Evolutionary conservation across 1,140 invertebrate genomes (phyloP).

Genomic region (Heliothis subflexa): DNA sequence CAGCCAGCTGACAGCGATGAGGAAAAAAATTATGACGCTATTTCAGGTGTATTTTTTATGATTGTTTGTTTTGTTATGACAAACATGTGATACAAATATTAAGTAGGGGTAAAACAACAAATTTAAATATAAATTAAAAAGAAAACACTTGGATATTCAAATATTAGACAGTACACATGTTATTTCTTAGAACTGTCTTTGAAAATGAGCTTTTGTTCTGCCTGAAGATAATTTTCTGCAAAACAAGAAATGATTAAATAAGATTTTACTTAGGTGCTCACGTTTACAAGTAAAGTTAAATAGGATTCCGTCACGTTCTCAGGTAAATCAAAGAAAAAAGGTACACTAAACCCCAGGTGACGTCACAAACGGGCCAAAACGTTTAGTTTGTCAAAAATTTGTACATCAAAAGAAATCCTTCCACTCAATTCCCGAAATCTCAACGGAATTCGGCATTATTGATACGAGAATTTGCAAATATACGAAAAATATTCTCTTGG

Average conservation of each 20-base stretch:
- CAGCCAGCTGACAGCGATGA: too few species aligned
- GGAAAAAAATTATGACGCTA: too few species aligned
- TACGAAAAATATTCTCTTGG: constrained; percentile 50
- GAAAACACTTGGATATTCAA: too few species aligned
- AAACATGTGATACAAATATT: too few species aligned
- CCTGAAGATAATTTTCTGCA: too few species aligned
- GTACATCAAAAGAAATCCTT: constrained; percentile 30
- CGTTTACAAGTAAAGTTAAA: background rate
- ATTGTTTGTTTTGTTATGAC: too few species aligned
- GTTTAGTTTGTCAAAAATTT: constrained; percentile 38
- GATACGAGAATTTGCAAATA: constrained; percentile 54
- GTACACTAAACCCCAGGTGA: background rate
- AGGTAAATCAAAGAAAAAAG: constrained; percentile 19
- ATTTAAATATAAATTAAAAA: too few species aligned
- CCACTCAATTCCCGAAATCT: constrained; percentile 30
- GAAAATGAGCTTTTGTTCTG: too few species aligned
- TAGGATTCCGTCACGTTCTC: background rate
- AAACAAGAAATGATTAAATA: background rate
- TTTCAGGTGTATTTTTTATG: too few species aligned
- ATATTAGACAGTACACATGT: too few species aligned
- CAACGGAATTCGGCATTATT: constrained; percentile 50
- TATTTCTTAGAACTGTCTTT: too few species aligned
- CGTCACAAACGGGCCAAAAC: constrained; percentile 24
- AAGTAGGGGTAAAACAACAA: too few species aligned
- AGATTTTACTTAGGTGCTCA: background rate